Percentiles rank a stretch among this genome's conserved stretches.
These are phyloP conservation scores for Sebastes kiyomatsui DNA, from an alignment of 2,797 vertebrate species.

Conservation along the genomic window DNA sequence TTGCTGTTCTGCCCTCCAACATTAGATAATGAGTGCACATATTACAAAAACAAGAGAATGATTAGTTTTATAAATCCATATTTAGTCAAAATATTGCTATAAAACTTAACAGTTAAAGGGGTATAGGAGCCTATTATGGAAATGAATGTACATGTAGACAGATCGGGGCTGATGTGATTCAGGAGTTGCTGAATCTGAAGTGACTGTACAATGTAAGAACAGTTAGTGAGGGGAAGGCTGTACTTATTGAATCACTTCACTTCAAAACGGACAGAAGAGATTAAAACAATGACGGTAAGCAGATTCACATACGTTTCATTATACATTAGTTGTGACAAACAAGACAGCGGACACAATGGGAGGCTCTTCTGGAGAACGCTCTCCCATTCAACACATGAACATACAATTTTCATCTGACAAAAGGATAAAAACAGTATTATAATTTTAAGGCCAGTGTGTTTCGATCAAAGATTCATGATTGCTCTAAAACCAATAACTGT, in stretches of 20 bases:
- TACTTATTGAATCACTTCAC: slow-evolving; percentile 13
- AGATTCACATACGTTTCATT: slow-evolving; percentile 31
- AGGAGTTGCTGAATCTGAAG: slow-evolving; percentile 36
- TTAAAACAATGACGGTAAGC: slow-evolving; percentile 49
- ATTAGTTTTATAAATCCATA: slow-evolving; percentile 23
- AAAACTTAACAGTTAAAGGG: background rate
- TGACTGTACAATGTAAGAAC: slow-evolving; percentile 25
- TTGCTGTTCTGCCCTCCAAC: slow-evolving; percentile 10
- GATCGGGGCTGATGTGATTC: slow-evolving; percentile 20
- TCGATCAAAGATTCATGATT: slow-evolving; percentile 23
- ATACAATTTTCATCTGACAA: slow-evolving; percentile 6
- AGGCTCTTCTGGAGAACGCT: slow-evolving; percentile 27
- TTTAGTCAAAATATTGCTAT: slow-evolving; percentile 6
- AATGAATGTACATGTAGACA: slow-evolving; percentile 8
- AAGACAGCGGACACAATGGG: slow-evolving; percentile 49
- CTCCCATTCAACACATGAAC: slow-evolving; percentile 45
- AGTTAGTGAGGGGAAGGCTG: slow-evolving; percentile 51
- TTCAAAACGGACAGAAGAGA: slow-evolving; percentile 37
- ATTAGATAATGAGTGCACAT: background rate
- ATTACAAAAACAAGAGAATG: background rate
- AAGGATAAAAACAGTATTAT: background rate
- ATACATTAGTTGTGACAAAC: slow-evolving; percentile 47
- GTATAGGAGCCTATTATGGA: slow-evolving; percentile 3
- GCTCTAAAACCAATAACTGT: background rate
- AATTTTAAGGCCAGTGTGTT: slow-evolving; percentile 22